These are phyloP conservation scores for Rhopalosiphum maidis DNA, from an alignment of 1,140 invertebrate genomes.

Conservation along the genomic window DNA sequence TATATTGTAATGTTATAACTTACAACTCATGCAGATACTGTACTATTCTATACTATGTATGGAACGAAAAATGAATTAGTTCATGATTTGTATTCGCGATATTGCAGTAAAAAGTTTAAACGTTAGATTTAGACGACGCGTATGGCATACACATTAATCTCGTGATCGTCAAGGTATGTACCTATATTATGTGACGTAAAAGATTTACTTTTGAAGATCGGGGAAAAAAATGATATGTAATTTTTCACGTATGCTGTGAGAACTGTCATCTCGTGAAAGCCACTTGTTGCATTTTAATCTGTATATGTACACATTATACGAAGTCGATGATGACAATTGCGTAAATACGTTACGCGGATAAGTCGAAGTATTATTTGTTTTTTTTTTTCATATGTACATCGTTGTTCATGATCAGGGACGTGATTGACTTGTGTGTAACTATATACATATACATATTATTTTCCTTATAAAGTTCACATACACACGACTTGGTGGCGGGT, in stretches of 20 bases:
- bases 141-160: neutral
- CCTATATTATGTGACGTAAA: neutral
- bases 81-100: neutral
- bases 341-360: conserved; percentile 23
- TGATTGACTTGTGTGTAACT: conserved; percentile 22
- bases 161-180: neutral
- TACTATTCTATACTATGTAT: neutral
- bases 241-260: neutral
- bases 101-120: too few species aligned
- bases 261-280: neutral
- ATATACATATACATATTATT: neutral
- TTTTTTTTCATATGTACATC: neutral
- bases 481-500: neutral
- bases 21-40: neutral
- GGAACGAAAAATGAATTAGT: too few species aligned
- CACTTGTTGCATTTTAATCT: conserved; percentile 22
- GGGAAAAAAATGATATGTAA: neutral
- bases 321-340: neutral
- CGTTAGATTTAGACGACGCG: neutral
- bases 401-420: conserved; percentile 4
- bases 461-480: conserved; percentile 15
- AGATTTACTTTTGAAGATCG: neutral
- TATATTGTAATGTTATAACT: neutral
- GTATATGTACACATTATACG: neutral
- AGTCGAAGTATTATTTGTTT: neutral